A percentile compares a stretch with the other conserved stretches of the same genome.
Conservation (phyloP, 2,113 vertebrate species). For the Petrocephalus microphthalmus region DNA sequence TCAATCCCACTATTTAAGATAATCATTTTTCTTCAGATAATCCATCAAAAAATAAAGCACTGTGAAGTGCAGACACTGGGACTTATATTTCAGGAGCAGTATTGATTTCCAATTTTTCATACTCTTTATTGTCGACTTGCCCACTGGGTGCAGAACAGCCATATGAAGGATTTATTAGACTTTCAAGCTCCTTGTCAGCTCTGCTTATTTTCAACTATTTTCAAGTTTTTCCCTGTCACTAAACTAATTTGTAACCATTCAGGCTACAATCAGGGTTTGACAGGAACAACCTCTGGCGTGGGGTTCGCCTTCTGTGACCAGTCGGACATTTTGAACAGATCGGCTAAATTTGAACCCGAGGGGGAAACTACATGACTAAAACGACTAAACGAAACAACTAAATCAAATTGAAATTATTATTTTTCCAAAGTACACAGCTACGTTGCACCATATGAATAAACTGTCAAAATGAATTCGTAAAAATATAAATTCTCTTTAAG, state of each 20-base stretch:
- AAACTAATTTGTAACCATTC: constrained; percentile 91
- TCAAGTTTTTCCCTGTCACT: constrained; percentile 81
- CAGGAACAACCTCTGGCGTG: constrained; percentile 54
- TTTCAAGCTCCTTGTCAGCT: constrained; percentile 89
- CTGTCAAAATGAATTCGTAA: not conserved
- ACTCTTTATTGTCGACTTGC: constrained; percentile 76
- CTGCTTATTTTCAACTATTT: constrained; percentile 85
- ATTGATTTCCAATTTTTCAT: constrained; percentile 94
- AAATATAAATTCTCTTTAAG: not conserved
- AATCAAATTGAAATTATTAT: not conserved
- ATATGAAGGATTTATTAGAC: constrained; percentile 92
- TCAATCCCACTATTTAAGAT: constrained; percentile 30
- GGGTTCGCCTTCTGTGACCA: constrained; percentile 23
- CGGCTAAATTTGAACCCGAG: constrained; percentile 21
- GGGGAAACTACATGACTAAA: not conserved
- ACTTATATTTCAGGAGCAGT: constrained; percentile 82
- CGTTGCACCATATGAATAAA: not conserved
- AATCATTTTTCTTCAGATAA: constrained; percentile 51
- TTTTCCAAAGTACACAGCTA: not conserved
- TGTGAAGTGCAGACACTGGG: constrained; percentile 71
- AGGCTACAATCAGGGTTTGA: constrained; percentile 71
- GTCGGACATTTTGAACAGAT: constrained; percentile 23
- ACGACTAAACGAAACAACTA: not conserved
- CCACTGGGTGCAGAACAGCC: constrained; percentile 72
- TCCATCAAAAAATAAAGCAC: constrained; percentile 86